These are phyloP conservation scores for Nephrotoma flavescens DNA, from an alignment of 2,888 invertebrate species.

Conservation along the genomic window DNA sequence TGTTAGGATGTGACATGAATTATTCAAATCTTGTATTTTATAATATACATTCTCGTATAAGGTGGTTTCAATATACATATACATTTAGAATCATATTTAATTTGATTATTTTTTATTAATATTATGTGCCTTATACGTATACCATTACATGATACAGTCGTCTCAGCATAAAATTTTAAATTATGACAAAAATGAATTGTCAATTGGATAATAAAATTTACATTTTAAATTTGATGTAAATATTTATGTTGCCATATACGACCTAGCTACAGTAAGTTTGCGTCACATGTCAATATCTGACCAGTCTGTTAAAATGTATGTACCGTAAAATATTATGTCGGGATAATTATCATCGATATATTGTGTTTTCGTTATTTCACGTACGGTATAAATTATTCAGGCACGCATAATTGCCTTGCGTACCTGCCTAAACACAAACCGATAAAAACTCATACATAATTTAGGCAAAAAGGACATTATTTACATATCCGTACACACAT, in stretches of 20 bases:
- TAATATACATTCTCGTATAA: neutral
- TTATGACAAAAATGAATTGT: neutral
- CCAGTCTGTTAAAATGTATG: neutral
- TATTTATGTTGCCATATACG: neutral
- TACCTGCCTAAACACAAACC: neutral
- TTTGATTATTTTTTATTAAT: neutral
- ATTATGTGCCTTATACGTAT: neutral
- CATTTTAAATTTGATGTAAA: neutral
- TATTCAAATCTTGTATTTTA: neutral
- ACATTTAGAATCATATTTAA: neutral
- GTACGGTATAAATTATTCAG: neutral
- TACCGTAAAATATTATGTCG: neutral
- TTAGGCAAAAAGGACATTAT: neutral
- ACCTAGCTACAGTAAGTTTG: neutral
- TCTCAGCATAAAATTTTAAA: neutral
- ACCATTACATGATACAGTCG: neutral
- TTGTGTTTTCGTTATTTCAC: neutral
- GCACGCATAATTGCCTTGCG: neutral
- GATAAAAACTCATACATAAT: neutral
- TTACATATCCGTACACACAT: neutral
- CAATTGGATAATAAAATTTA: neutral
- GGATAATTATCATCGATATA: neutral
- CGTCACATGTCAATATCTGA: neutral
- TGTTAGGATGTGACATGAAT: neutral
- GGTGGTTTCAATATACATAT: neutral